These are phyloP conservation scores for Eristalis pertinax DNA, from an alignment of 2,888 invertebrate species.

Conservation along the genomic window DNA sequence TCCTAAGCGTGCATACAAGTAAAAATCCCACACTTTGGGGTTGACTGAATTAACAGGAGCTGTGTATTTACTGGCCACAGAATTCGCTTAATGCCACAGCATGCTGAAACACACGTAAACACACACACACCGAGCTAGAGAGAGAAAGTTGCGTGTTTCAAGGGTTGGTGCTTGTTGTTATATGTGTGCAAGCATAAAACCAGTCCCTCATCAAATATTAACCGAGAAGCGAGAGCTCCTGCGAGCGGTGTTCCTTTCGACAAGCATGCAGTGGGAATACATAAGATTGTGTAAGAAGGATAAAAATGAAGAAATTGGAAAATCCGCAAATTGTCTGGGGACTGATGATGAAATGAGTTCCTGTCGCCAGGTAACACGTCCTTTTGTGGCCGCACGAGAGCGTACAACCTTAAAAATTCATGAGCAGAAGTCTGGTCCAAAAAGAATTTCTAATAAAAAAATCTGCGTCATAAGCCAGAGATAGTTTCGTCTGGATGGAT, in stretches of 20 bases:
- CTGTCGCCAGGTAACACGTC: constrained; percentile 72
- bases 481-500: constrained; percentile 17
- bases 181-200: constrained; percentile 42
- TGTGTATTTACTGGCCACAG: constrained; percentile 60
- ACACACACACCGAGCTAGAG: constrained; percentile 3
- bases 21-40: constrained; percentile 28
- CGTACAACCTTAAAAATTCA: constrained; percentile 64
- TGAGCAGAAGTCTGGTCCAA: constrained; percentile 51
- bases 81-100: constrained; percentile 43
- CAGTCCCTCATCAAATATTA: constrained; percentile 68
- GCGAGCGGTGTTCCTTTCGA: constrained; percentile 5
- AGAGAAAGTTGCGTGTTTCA: constrained; percentile 54
- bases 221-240: constrained; percentile 24
- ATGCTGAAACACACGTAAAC: background rate
- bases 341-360: constrained; percentile 68
- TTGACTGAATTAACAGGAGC: constrained; percentile 55
- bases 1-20: constrained; percentile 11
- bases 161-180: constrained; percentile 36
- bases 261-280: constrained; percentile 9
- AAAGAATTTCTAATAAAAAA: constrained; percentile 64
- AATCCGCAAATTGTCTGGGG: constrained; percentile 71
- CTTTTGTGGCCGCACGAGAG: constrained; percentile 51
- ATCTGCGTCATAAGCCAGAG: constrained; percentile 10
- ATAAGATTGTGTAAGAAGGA: constrained; percentile 22
- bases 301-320: constrained; percentile 70